phyloP scores from a whole-genome alignment of 2,113 vertebrate species.

The Microcebus griseorufus region DNA sequence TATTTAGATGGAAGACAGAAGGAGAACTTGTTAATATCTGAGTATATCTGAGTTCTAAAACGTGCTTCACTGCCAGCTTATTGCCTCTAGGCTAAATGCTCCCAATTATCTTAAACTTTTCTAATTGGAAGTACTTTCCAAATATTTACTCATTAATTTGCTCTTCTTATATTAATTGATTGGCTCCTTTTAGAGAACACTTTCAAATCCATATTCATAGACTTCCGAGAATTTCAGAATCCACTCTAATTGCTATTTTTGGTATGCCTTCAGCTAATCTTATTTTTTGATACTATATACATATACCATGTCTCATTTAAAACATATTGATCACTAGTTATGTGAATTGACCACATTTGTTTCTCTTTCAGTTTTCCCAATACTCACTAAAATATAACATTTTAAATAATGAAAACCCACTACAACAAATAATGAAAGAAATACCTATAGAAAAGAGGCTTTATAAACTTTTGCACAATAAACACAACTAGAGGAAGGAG shows the following conservation, averaged over 20 bases:
- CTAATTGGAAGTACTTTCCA: conserved; percentile 34
- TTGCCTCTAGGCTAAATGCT: background rate
- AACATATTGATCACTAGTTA: background rate
- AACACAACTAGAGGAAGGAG: background rate
- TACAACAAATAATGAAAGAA: background rate
- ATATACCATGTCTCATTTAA: background rate
- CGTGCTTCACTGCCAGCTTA: background rate
- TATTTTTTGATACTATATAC: background rate
- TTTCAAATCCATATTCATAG: background rate
- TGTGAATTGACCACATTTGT: background rate
- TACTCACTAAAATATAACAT: background rate
- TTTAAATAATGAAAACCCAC: background rate
- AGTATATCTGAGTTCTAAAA: background rate
- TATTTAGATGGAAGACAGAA: background rate
- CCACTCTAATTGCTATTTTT: background rate
- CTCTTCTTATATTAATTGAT: conserved; percentile 36
- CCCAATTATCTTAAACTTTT: conserved; percentile 31
- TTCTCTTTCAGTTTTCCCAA: background rate
- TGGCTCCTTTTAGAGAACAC: background rate
- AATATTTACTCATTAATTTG: conserved; percentile 37
- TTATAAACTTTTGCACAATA: background rate
- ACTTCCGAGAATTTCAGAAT: background rate
- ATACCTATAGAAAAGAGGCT: background rate
- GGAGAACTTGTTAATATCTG: background rate
- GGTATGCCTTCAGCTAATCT: background rate